These are phyloP conservation scores for Fragum fragum DNA, from an alignment of 2,888 invertebrate species.

Conservation along the genomic window DNA sequence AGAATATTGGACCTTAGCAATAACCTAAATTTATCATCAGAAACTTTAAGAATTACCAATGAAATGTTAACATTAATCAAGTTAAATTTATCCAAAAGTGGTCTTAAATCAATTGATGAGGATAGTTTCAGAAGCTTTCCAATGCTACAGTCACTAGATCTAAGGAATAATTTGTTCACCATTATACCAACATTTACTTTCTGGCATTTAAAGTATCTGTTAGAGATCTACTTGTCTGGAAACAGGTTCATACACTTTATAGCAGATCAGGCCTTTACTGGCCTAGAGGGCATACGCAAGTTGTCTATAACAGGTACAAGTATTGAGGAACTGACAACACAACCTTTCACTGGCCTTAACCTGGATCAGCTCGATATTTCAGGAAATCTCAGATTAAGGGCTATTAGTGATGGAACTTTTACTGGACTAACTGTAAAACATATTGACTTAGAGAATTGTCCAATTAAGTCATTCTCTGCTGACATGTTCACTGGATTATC, in stretches of 20 bases:
- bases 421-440: constrained; percentile 8
- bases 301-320: not conserved
- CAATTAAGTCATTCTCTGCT: not conserved
- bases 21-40: not conserved
- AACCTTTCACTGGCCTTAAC: constrained; percentile 22
- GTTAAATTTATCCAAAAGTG: constrained; percentile 15
- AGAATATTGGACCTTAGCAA: constrained; percentile 22
- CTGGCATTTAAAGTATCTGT: not conserved
- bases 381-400: not conserved
- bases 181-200: constrained; percentile 3
- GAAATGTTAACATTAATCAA: not conserved
- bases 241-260: not conserved
- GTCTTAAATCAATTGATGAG: not conserved
- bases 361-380: constrained; percentile 23
- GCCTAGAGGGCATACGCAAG: not conserved
- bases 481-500: constrained; percentile 32
- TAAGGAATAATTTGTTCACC: constrained; percentile 12
- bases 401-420: constrained; percentile 17
- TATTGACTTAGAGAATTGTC: constrained; percentile 20
- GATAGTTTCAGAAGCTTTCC: not conserved
- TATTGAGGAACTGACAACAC: not conserved
- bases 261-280: constrained; percentile 18
- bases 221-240: constrained; percentile 11
- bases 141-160: constrained; percentile 13
- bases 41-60: not conserved